These are phyloP conservation scores for Molossus molossus DNA, from an alignment of 2,797 vertebrate genomes.

Conservation along the genomic window DNA sequence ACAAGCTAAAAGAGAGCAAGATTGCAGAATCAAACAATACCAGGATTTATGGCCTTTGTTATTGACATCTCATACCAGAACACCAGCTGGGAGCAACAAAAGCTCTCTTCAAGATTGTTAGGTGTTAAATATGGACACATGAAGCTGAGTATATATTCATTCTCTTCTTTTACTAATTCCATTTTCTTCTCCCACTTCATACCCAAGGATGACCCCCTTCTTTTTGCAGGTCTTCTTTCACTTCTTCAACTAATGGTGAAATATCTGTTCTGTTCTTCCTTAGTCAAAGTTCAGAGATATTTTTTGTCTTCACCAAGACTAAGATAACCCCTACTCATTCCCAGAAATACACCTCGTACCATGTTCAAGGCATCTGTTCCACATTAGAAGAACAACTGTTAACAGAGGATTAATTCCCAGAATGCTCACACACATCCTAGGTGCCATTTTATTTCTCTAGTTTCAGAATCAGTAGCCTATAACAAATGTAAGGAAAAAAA, in stretches of 20 bases:
- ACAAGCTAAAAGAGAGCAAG: slow-evolving; percentile 40
- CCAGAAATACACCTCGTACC: neutral
- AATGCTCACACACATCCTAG: neutral
- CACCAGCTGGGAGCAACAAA: slow-evolving; percentile 9
- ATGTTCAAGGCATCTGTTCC: slow-evolving; percentile 11
- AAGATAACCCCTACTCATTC: slow-evolving; percentile 25
- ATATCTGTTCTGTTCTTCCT: neutral
- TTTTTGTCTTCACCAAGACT: slow-evolving; percentile 20
- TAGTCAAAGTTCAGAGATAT: slow-evolving; percentile 48
- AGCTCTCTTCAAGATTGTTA: neutral
- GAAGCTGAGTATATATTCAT: neutral
- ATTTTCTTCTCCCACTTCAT: slow-evolving; percentile 25
- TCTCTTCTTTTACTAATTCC: slow-evolving; percentile 27
- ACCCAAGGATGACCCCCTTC: neutral
- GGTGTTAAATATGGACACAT: slow-evolving; percentile 7
- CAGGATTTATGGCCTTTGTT: slow-evolving; percentile 40
- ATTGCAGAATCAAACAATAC: neutral
- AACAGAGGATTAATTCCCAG: slow-evolving; percentile 39
- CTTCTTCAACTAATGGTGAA: slow-evolving; percentile 15
- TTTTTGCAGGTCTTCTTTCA: slow-evolving; percentile 14
- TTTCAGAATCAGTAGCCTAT: neutral
- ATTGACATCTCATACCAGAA: slow-evolving; percentile 30
- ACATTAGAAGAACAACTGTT: slow-evolving; percentile 54
- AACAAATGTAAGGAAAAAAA: neutral
- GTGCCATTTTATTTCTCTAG: slow-evolving; percentile 28